Evolutionary conservation across 2,797 vertebrate genomes (phyloP), one percentile per base, ranked within the genome.

Genomic region (Schizopygopsis malacanthus): DNA sequence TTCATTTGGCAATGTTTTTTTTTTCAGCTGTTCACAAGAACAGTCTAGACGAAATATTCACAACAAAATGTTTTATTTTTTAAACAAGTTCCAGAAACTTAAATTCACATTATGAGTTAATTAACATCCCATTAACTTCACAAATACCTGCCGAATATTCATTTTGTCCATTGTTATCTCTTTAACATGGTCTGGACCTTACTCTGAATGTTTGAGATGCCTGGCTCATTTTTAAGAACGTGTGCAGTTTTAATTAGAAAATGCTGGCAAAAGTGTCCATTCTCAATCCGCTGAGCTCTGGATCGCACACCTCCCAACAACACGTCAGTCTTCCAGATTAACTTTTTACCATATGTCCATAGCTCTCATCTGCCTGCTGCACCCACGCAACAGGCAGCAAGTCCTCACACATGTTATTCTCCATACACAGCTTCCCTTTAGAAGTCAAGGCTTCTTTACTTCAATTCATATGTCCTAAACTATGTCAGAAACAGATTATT

Each of bases 261-360:
- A 82, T 82, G 25, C 67, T 91, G 90, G 85, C 79, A 73, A 79
- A 67, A 77, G 41, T 69, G 85, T 41, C 86, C 80, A 87, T 82
- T 87, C 87, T 88, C 33, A 54, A 52, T 65, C 85, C 69, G 6
- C 89, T 7, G 75, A 75, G 75, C 88, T 85, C 67, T 45, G 56
- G 47, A 81, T 79, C 69, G 6, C 79, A 37, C 7, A 75, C 16
- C 83, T 69, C 86, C 81, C 82, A 85, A 89, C 86, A 84, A 89
- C 86, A 86, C 69, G 70, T 86, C 85, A 83, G 65, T 90, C 77
- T 69, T 86, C 85, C 81, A 71, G 69, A 37, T 86, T 59, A 86
- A 88, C 86, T 83, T 85, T 92, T 87, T 63, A 52, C 87, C 91
- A 91, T 85, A 90, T 91, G 90, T 88, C 81, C 59, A 69, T 70